Conservation (phyloP, 2,888 invertebrate genomes). For the Pyrrhia umbra region DNA sequence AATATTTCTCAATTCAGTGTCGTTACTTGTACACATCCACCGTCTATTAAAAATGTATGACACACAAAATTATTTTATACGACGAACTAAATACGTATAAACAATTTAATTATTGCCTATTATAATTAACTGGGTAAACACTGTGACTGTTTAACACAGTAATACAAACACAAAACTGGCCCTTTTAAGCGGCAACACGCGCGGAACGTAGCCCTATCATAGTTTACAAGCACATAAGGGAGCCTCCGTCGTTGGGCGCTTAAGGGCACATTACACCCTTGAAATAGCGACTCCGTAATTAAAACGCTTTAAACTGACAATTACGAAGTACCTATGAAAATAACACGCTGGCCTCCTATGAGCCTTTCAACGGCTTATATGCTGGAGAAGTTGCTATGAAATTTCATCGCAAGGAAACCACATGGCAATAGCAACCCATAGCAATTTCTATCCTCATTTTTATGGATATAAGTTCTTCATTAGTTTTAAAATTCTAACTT, state of each 20-base stretch:
- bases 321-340: slow-evolving; percentile 79
- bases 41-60: slow-evolving; percentile 38
- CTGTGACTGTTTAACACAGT: slow-evolving; percentile 74
- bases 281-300: slow-evolving; percentile 86
- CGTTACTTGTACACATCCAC: slow-evolving; percentile 17
- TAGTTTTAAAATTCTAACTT: slow-evolving; percentile 35
- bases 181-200: slow-evolving; percentile 71
- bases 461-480: slow-evolving; percentile 35
- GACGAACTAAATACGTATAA: slow-evolving; percentile 47
- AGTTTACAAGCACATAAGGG: slow-evolving; percentile 83
- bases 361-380: slow-evolving; percentile 66
- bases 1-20: slow-evolving; percentile 13
- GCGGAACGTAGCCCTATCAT: slow-evolving; percentile 76
- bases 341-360: slow-evolving; percentile 66
- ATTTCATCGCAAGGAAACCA: slow-evolving; percentile 46
- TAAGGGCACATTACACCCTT: slow-evolving; percentile 86
- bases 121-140: slow-evolving; percentile 73
- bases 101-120: slow-evolving; percentile 63
- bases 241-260: slow-evolving; percentile 76
- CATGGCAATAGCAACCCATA: slow-evolving; percentile 24
- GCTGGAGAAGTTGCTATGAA: slow-evolving; percentile 57
- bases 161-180: slow-evolving; percentile 74
- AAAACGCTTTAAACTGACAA: slow-evolving; percentile 87
- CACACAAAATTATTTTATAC: slow-evolving; percentile 49
- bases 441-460: slow-evolving; percentile 29